Base-by-base conservation (phyloP, 1,140 invertebrate species). In the Phymastichus coffea region DNA sequence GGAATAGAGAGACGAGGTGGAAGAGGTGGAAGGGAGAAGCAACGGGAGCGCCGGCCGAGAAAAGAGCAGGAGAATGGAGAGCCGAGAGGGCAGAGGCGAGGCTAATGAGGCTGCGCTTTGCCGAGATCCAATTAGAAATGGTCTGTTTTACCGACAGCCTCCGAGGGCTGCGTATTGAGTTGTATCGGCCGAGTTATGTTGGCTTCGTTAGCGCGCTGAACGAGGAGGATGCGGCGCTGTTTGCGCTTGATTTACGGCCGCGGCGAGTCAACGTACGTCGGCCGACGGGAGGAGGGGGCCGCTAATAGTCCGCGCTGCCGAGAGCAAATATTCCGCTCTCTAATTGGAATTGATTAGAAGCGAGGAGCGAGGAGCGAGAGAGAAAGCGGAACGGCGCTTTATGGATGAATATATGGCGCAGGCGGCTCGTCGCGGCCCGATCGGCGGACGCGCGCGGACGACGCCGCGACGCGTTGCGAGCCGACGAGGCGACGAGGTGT, bases 321-420 rank as follows among this genome's bases (percentile, higher is more conserved):
- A 19, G 38, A 68, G 74, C 71, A 79, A 78, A 80, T 80, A 79
- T 80, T 80, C 74, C 69, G 70, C 73, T 77, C 76, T 79, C 75
- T 80, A 80, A 80, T 80, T 80, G 78, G 77, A 80, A 79, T 80
- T 78, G 77, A 80, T 80, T 80, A 79, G 75, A 71, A 75, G 66
- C 63, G 63, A 57, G 63, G 25, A 9, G 26, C 26, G 26, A 28
- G 12, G 28, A 33, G 25, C 46, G 26, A 33, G 25, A 23, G 25
- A 48, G 52, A 63, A 52, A 69, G 52, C 35, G 37, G 41, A 26
- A 15, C 48, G 22, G 44, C 59, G 25, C 61, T 57, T 69, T 61
- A 53, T 72, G 7, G n/a, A 19, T 41, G 17, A 6, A 41, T 30
- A 7, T 7, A 30, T n/a, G n/a, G n/a, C n/a, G n/a, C n/a, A n/a